Evolutionary conservation across 2,113 vertebrate species (phyloP).

Genomic region (Clarias magur): DNA sequence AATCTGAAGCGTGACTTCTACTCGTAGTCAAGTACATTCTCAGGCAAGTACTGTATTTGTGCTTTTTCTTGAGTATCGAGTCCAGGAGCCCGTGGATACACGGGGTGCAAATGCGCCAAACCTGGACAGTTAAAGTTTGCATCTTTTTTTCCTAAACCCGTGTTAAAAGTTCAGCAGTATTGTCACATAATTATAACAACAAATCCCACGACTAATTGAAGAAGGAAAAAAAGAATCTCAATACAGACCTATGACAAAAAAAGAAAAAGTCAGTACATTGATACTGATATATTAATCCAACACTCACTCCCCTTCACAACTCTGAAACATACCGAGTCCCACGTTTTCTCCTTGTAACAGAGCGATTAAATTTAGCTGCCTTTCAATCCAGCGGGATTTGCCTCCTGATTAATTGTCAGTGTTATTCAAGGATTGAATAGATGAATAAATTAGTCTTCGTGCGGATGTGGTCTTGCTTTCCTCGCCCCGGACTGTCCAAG

Average conservation of each 20-base stretch:
- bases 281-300: neutral
- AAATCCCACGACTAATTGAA: neutral
- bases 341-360: neutral
- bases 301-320: neutral
- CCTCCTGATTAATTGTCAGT: neutral
- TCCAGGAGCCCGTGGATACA: too few relatives aligned
- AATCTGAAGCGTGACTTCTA: too few relatives aligned
- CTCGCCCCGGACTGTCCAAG: conserved; percentile 13
- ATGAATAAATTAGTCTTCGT: conserved; percentile 30
- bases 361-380: neutral
- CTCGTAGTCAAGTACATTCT: too few relatives aligned
- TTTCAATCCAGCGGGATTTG: neutral
- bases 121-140: neutral
- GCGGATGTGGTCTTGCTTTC: neutral
- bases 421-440: neutral
- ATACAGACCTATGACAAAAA: neutral
- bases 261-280: too few relatives aligned
- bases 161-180: too few relatives aligned
- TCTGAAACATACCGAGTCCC: neutral
- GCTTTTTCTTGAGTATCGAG: too few relatives aligned
- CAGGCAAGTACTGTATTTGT: too few relatives aligned
- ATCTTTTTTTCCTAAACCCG: too few relatives aligned
- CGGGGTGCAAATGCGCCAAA: too few relatives aligned
- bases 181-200: too few relatives aligned
- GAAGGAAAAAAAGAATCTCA: neutral